Evolutionary conservation across 2,113 vertebrate species (phyloP), one percentile per base, ranked within the genome.

Genomic region (Chloroceryle aenea): DNA sequence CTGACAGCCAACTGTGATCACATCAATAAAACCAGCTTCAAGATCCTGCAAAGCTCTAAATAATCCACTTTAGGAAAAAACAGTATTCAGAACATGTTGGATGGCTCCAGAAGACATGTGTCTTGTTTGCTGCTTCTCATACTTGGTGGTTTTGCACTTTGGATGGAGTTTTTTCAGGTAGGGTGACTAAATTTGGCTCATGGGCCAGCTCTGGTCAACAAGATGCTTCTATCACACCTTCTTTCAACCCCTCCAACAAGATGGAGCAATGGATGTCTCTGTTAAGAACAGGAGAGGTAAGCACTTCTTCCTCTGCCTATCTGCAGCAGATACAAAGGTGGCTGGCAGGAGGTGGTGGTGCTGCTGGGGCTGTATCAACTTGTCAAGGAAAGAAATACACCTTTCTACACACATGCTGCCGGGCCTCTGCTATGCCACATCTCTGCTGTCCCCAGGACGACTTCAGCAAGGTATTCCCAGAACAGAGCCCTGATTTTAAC

Each of bases 31-130:
- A 61, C 0, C 75, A 64, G 20, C 61, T 40, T 22, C 32, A 55
- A 4, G 1, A 25, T 27, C 13, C 50, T 73, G 71, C 50, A 66
- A 62, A 90, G 27, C 62, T 45, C 38, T 27, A 8, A 78, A 40
- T 7, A 36, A 78, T 10, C 50, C 47, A 43, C 17, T 43, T 74
- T 9, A 36, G 87, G 55, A 26, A 27, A 32, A 38, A 43, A 15
- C 7, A 30, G 7, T 19, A 36, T n/a, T 78, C 30, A 55, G 62
- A 29, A 63, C 3, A 4, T 23, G n/a, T 6, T 48, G 14, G 19
- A 14, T 29, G 0, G 1, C 42, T n/a, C 29, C 72, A 75, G n/a
- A 66, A 34, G 32, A 20, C 23, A 1, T 0, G 22, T 18, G 55
- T 32, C 48, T 87, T 50, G 15, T 74, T 78, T 66, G 34, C 11